Conservation (phyloP, 2,888 invertebrate species). For the Hyposoter didymator region DNA sequence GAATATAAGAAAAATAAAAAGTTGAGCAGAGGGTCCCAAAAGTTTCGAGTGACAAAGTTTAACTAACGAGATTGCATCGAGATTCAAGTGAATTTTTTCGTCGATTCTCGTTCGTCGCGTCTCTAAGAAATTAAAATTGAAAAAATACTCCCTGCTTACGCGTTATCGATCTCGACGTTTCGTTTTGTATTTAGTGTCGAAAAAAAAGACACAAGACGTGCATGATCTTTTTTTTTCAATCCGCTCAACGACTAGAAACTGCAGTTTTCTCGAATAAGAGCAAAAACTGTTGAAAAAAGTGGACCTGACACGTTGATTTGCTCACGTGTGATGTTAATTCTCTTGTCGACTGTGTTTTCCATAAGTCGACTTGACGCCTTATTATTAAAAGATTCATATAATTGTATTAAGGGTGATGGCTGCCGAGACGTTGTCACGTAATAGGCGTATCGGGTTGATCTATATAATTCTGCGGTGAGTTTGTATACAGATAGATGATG, state of each 20-base stretch:
- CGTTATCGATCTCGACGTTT: too few relatives aligned
- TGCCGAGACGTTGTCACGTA: constrained; percentile 17
- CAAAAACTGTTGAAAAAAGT: background rate
- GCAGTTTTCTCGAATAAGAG: background rate
- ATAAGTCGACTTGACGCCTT: background rate
- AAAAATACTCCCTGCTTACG: too few relatives aligned
- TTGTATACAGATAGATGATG: constrained; percentile 15
- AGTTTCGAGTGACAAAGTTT: background rate
- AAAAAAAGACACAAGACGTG: too few relatives aligned
- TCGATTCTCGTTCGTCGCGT: too few relatives aligned
- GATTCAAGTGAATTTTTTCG: too few relatives aligned
- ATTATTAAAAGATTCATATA: constrained; percentile 30
- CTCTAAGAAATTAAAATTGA: too few relatives aligned
- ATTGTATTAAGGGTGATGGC: constrained; percentile 11
- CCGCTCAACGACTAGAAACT: background rate
- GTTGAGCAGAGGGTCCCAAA: too few relatives aligned
- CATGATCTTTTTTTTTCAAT: too few relatives aligned
- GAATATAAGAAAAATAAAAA: background rate
- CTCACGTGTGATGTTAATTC: background rate
- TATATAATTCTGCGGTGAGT: constrained; percentile 36
- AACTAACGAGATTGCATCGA: too few relatives aligned
- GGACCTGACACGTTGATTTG: background rate
- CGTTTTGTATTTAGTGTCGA: too few relatives aligned
- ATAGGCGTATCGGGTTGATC: constrained; percentile 5
- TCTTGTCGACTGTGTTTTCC: background rate